Conservation (phyloP, 37 sponge, comb jelly and placozoan species). For the Geodia barretti region DNA sequence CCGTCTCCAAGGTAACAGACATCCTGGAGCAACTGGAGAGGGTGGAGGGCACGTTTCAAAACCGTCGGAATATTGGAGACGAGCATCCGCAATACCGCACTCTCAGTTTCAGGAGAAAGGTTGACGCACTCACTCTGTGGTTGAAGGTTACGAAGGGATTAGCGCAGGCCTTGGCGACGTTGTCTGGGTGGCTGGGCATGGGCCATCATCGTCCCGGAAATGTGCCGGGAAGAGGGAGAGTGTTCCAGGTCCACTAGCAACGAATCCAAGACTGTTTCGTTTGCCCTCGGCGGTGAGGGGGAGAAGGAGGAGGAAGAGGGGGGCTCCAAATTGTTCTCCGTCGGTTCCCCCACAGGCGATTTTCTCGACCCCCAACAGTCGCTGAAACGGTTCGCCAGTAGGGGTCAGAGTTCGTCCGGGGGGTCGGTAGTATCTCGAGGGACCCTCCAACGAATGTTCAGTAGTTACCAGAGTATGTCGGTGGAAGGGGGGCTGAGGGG, state of each 20-base stretch:
- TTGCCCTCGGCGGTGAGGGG: background rate
- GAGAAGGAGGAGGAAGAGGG: background rate
- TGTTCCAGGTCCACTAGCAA: background rate
- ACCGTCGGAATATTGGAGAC: conserved; percentile 29
- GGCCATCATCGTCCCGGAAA: background rate
- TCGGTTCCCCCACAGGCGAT: background rate
- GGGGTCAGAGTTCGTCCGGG: background rate
- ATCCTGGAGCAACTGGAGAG: conserved; percentile 51
- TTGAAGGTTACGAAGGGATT: conserved; percentile 48
- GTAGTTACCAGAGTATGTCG: background rate
- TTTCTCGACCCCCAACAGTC: conserved; percentile 6
- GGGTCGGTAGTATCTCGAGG: background rate
- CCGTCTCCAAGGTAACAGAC: conserved; percentile 21
- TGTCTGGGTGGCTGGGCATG: conserved; percentile 55
- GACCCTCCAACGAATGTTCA: conserved; percentile 12
- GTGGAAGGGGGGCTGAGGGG: background rate
- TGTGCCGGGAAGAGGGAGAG: background rate
- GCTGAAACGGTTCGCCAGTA: background rate
- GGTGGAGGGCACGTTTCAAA: conserved; percentile 37
- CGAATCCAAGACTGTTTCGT: background rate
- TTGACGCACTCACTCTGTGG: conserved; percentile 66
- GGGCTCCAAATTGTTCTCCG: background rate
- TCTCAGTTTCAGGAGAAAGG: conserved; percentile 36
- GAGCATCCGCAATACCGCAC: conserved; percentile 41
- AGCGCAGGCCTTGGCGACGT: conserved; percentile 13